Conservation (phyloP, 1,140 invertebrate species). For the Drosophila biarmipes region DNA sequence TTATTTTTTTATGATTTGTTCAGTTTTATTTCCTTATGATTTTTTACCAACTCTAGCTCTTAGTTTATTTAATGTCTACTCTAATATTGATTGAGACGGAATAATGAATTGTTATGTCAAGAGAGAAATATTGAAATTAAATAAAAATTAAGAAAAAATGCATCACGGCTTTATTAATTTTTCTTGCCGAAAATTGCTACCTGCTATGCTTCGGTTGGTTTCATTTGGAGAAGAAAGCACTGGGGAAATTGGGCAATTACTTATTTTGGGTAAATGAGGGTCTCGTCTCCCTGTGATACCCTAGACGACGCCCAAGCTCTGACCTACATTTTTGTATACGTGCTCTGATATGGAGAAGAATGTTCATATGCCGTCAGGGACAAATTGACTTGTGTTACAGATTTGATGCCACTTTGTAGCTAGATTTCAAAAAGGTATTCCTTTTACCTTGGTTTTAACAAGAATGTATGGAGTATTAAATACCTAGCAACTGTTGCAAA, state of each 20-base stretch:
- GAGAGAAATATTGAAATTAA: conserved; percentile 77
- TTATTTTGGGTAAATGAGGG: background rate
- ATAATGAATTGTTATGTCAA: conserved; percentile 82
- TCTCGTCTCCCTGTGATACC: background rate
- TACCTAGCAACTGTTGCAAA: background rate
- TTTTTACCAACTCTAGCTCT: conserved; percentile 63
- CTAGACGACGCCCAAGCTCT: background rate
- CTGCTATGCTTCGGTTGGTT: background rate
- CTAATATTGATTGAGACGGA: conserved; percentile 77
- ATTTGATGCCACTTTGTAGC: background rate
- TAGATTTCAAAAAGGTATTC: background rate
- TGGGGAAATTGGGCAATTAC: background rate
- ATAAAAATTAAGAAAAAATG: conserved; percentile 75
- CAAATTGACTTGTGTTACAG: background rate
- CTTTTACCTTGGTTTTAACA: background rate
- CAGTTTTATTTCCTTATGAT: conserved; percentile 61
- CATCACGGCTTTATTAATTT: background rate
- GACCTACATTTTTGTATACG: background rate
- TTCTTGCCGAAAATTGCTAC: background rate
- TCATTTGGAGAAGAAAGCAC: background rate
- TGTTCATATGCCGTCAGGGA: background rate
- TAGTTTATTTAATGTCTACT: conserved; percentile 81
- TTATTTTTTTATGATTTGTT: conserved; percentile 72
- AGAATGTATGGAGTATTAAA: background rate
- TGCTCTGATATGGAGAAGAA: background rate